These are phyloP conservation scores for Prinia subflava DNA, from an alignment of 2,113 vertebrate genomes.

Conservation along the genomic window DNA sequence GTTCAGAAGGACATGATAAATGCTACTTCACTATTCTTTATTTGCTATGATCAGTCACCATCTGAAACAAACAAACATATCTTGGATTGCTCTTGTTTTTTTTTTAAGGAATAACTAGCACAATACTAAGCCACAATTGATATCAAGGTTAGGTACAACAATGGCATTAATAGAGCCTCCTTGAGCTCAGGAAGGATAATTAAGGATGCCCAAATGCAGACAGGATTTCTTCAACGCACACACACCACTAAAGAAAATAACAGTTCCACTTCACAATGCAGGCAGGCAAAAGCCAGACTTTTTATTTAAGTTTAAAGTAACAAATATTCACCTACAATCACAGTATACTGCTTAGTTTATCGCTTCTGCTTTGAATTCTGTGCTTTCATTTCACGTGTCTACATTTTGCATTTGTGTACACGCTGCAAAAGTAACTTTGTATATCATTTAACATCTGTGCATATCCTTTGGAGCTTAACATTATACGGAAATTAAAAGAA, in stretches of 20 bases:
- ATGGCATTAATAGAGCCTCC: neutral
- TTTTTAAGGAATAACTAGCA: neutral
- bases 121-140: neutral
- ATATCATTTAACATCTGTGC: neutral
- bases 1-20: neutral
- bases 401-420: neutral
- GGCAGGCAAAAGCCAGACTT: slow-evolving; percentile 37
- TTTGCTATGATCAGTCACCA: neutral
- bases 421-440: neutral
- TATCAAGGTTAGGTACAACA: neutral
- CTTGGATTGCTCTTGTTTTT: neutral
- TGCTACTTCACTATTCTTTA: neutral
- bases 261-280: slow-evolving; percentile 9
- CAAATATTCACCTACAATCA: slow-evolving; percentile 26
- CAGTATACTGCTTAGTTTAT: slow-evolving; percentile 36
- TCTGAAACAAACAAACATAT: neutral
- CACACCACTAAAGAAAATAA: neutral
- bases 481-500: neutral
- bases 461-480: neutral
- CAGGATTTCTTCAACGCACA: neutral
- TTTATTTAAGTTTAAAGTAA: slow-evolving; percentile 54
- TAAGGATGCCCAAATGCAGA: neutral
- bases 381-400: slow-evolving; percentile 39
- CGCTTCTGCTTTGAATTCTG: slow-evolving; percentile 15
- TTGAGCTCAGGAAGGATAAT: neutral